Base-by-base conservation (phyloP, 2,113 vertebrate species). In the Sakesphorus luctuosus region DNA sequence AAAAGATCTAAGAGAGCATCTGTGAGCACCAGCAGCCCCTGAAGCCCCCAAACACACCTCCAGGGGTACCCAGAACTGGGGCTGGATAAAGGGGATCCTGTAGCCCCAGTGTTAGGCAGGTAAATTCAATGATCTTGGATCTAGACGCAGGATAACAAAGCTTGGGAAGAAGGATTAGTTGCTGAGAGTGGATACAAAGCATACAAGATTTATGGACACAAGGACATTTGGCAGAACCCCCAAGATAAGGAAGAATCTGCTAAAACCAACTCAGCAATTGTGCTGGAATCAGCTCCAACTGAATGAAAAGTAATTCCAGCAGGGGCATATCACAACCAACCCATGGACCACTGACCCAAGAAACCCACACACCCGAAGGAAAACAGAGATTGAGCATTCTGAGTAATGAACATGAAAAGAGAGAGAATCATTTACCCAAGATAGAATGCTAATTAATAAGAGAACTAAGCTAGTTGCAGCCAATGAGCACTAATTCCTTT, bases 131-230 rank as follows among this genome's bases (percentile, higher is more conserved):
- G 13, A 44, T 36, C 13, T 26, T 3, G 5, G 1, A 7, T 21
- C 11, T 1, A 2, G 56, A 33, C 20, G 21, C 1, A 5, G 18
- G 76, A 28, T 18, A 5, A 16, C 21, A 23, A 15, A 18, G 50
- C 31, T 18, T 2, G 26, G 31, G 35, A 50, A 46, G 66, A 3
- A 31, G 50, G 76, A 35, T 15, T 49, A 21, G 28, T 13, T 16
- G 1, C n/a, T 11, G 35, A 20, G 46, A 36, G 2, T 1, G 47
- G 47, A 7, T 4, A 2, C 24, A 18, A 1, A 13, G 24, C 9
- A 10, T 1, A 20, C 12, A 17, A 40, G 79, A 4, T 21, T 47
- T 15, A 6, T 20, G 29, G 28, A 15, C 47, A n/a, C 12, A 1
- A 25, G n/a, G 56, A 19, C 19, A 2, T 29, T 10, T 0, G 4